Conservation (phyloP, 2,888 invertebrate species). For the Pemphredon lugubris region DNA sequence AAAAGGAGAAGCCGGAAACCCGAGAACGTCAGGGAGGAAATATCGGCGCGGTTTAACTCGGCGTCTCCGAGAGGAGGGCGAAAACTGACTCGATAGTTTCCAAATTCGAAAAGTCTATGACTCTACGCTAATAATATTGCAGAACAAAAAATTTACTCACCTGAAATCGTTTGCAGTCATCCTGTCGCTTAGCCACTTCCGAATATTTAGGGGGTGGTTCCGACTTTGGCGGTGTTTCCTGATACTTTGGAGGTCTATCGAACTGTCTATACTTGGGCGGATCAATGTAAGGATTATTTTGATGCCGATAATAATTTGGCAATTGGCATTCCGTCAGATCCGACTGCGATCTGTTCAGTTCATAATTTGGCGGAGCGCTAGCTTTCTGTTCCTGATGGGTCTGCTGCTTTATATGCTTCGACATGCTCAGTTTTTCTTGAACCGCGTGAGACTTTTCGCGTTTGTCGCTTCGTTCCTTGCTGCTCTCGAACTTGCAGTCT, state of each 20-base stretch:
- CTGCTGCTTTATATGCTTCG: slow-evolving; percentile 50
- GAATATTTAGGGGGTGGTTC: slow-evolving; percentile 77
- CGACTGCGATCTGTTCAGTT: slow-evolving; percentile 64
- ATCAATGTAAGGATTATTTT: slow-evolving; percentile 68
- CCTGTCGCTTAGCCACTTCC: slow-evolving; percentile 72
- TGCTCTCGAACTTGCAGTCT: slow-evolving; percentile 62
- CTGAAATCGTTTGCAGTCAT: slow-evolving; percentile 72
- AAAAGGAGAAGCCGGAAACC: not conserved
- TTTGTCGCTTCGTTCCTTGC: slow-evolving; percentile 62
- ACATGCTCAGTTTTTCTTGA: slow-evolving; percentile 54
- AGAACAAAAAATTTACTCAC: too few species aligned
- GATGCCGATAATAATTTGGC: slow-evolving; percentile 67
- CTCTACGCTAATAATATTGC: too few species aligned
- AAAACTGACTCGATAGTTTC: too few species aligned
- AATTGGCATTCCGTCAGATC: slow-evolving; percentile 66
- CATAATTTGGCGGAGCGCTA: slow-evolving; percentile 55
- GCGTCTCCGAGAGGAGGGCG: too few species aligned
- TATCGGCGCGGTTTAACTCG: too few species aligned
- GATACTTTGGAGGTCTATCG: slow-evolving; percentile 76
- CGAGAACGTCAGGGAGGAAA: too few species aligned
- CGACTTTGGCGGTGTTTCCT: slow-evolving; percentile 72
- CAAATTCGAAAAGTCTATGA: too few species aligned
- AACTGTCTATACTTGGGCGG: slow-evolving; percentile 76
- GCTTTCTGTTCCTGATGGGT: slow-evolving; percentile 68
- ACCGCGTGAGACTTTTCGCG: slow-evolving; percentile 50